Base-by-base conservation (phyloP, 1,140 invertebrate genomes). In the Phortica variegata region DNA sequence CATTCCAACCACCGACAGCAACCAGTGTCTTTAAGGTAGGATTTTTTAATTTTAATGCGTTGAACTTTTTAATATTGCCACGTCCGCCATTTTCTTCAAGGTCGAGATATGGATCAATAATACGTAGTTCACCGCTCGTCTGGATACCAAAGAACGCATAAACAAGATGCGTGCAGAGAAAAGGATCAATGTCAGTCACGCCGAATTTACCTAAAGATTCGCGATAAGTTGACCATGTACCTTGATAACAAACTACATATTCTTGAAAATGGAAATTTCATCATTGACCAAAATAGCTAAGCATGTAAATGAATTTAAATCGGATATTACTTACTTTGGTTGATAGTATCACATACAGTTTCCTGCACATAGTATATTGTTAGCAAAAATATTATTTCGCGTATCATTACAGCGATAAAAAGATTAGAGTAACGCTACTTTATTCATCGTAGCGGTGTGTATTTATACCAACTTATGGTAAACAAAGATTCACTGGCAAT, bases 1-100 rank as follows among this genome's bases (percentile, higher is more conserved):
- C 85, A 60, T 84, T 87, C 87, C 87, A 91, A 9, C 89, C 89
- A 8, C 89, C 89, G 23, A 91, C 81, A 8, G 86, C 86, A 7
- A 89, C 56, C 34, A 90, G 54, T 0, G 85, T 83, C 70, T 88
- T 89, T 5, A 89, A 59, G 4, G 81, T 77, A 0, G 84, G 79
- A 76, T 88, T 88, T 42, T 75, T 68, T 4, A 78, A 52, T 61
- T 86, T 87, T 13, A 90, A 73, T 0, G 76, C 78, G 45, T 80
- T 83, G 53, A 85, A 85, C 53, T 78, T 76, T 9, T 70, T 60
- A 9, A 82, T 80, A 49, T 79, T 81, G 13, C 62, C 68, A 2
- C 36, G 48, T 1, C 70, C 62, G 2, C 43, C 45, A 59, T 81
- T 76, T 12, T 81, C 79, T 42, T 79, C 73, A 9, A 86, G 62